phyloP scores from a whole-genome alignment of 2,113 vertebrate species.

The Zosterops lateralis region DNA sequence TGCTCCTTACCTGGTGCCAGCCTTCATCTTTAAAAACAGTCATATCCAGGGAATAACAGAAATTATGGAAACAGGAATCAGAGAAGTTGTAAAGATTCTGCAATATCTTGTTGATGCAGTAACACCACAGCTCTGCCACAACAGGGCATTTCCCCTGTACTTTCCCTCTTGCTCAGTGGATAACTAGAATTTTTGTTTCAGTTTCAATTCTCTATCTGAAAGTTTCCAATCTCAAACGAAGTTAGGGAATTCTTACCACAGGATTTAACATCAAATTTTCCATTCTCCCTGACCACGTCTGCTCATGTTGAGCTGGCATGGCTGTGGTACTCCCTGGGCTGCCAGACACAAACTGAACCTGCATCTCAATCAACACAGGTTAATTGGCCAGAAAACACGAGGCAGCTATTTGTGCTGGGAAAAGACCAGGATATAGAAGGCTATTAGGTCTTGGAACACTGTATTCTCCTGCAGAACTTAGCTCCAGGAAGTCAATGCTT shows the following conservation, averaged over 20 bases:
- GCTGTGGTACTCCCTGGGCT: not conserved
- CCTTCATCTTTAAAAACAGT: not conserved
- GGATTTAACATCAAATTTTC: not conserved
- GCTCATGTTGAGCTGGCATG: rapidly evolving
- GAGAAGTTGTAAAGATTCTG: not conserved
- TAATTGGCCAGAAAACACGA: rapidly evolving
- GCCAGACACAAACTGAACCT: not conserved
- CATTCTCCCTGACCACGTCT: not conserved
- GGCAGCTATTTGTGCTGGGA: not conserved
- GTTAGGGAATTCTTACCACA: not conserved
- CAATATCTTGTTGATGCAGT: rapidly evolving
- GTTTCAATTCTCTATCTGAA: not conserved
- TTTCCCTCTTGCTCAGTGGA: rapidly evolving
- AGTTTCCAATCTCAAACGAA: not conserved
- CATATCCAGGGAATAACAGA: not conserved
- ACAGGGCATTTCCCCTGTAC: not conserved
- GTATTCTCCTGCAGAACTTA: not conserved
- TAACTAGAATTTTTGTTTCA: not conserved
- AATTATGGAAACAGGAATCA: not conserved
- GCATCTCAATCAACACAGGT: not conserved
- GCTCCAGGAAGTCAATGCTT: not conserved
- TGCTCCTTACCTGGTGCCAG: not conserved
- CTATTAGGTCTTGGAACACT: not conserved
- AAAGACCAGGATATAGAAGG: not conserved
- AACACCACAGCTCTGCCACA: not conserved